A percentile compares a stretch with the other conserved stretches of the same genome.
Evolutionary conservation across 1,140 invertebrate species (phyloP).

Genomic region (Oscheius sp.): DNA sequence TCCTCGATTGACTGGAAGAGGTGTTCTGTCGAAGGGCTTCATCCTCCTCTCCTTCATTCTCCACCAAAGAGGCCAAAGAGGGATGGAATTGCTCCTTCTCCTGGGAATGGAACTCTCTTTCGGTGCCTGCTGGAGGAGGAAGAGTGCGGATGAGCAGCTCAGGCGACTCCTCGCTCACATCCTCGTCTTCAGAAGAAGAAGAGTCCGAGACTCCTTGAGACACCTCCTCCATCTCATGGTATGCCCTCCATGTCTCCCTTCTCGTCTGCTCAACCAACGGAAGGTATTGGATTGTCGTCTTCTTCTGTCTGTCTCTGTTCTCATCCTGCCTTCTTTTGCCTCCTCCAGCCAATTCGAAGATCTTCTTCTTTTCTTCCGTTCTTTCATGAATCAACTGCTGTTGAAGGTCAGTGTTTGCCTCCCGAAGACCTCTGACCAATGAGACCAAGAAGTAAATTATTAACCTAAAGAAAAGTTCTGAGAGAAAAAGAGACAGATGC

Average conservation of each 20-base stretch:
- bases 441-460: conserved; percentile 92
- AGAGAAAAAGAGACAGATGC: conserved; percentile 11
- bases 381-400: conserved; percentile 72
- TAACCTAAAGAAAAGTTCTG: conserved; percentile 64
- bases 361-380: conserved; percentile 85
- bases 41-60: conserved; percentile 16
- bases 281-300: conserved; percentile 19
- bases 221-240: conserved; percentile 30
- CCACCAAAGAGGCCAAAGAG: conserved; percentile 13
- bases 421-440: conserved; percentile 80
- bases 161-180: conserved; percentile 3
- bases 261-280: conserved; percentile 21
- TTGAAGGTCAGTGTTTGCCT: conserved; percentile 87
- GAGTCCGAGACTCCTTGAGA: conserved; percentile 9
- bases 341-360: conserved; percentile 78
- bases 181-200: conserved; percentile 13
- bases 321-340: conserved; percentile 38
- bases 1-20: conserved; percentile 7
- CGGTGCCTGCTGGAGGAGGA: background rate
- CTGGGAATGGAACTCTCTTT: too few species aligned
- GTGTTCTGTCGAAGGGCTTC: conserved; percentile 1
- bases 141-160: background rate
- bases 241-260: conserved; percentile 30
- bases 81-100: conserved; percentile 11
- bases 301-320: conserved; percentile 14